These are phyloP conservation scores for Zaprionus tsacasi DNA, from an alignment of 1,140 invertebrate genomes.

Conservation along the genomic window DNA sequence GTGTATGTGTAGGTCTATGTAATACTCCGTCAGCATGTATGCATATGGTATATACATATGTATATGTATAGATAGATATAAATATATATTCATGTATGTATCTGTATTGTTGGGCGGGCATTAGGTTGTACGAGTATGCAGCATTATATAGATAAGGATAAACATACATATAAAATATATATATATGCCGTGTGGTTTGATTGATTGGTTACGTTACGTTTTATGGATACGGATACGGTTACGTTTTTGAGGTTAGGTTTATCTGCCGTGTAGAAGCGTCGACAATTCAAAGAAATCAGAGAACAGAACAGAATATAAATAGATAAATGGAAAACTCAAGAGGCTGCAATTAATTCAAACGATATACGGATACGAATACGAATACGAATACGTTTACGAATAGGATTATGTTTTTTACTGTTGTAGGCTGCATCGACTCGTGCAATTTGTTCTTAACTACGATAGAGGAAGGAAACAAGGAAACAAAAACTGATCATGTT, in stretches of 20 bases:
- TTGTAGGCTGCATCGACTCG: conserved; percentile 50
- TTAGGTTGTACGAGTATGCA: background rate
- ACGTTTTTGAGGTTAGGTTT: conserved; percentile 18
- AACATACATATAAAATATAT: conserved; percentile 18
- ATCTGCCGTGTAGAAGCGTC: conserved; percentile 40
- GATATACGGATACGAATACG: conserved; percentile 50
- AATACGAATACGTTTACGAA: conserved; percentile 43
- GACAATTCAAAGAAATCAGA: conserved; percentile 29
- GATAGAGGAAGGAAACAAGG: conserved; percentile 10
- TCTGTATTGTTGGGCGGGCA: background rate
- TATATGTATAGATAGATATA: conserved; percentile 25
- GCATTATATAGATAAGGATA: background rate
- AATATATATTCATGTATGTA: conserved; percentile 17
- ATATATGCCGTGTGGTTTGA: conserved; percentile 27
- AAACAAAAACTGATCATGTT: background rate
- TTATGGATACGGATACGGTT: conserved; percentile 23
- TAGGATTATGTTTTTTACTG: conserved; percentile 44
- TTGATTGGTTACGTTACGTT: conserved; percentile 28
- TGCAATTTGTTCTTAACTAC: conserved; percentile 64
- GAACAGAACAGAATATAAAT: background rate
- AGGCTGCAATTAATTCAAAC: conserved; percentile 40
- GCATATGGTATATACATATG: conserved; percentile 21
- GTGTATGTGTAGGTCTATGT: conserved; percentile 20
- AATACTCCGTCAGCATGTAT: conserved; percentile 9
- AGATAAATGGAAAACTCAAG: conserved; percentile 8